A percentile compares a stretch with the other conserved stretches of the same genome.
Conservation (phyloP, 2,113 vertebrate species). For the Chloroceryle aenea region DNA sequence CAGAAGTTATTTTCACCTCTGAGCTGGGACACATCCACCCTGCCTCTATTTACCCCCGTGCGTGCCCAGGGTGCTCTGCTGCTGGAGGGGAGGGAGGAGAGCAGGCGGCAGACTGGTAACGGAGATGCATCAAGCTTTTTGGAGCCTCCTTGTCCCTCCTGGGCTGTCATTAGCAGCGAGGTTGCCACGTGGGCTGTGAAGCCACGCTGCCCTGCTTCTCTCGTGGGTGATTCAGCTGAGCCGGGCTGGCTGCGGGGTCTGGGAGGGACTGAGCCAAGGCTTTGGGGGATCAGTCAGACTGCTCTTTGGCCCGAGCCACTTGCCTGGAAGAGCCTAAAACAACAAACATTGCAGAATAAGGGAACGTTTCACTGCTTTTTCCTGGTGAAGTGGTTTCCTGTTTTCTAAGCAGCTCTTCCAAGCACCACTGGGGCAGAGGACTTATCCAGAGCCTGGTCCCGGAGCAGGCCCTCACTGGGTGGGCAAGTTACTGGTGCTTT, state of each 20-base stretch:
- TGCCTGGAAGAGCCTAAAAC: slow-evolving; percentile 29
- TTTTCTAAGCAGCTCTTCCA: slow-evolving; percentile 39
- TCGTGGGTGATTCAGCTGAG: background rate
- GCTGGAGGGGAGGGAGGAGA: background rate
- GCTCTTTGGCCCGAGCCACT: background rate
- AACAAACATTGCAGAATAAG: slow-evolving; percentile 28
- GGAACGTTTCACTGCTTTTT: background rate
- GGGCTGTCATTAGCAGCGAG: background rate
- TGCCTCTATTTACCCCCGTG: background rate
- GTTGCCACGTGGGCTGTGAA: background rate
- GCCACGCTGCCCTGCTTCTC: slow-evolving; percentile 33
- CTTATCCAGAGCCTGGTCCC: background rate
- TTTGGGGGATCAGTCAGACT: background rate
- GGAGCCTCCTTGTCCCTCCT: background rate
- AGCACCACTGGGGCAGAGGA: slow-evolving; percentile 12
- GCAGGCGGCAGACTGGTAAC: background rate
- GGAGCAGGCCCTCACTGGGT: background rate
- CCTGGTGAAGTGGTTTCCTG: slow-evolving; percentile 38
- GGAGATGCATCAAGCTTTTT: background rate
- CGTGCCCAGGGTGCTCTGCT: background rate
- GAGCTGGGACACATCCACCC: background rate
- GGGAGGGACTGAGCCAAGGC: background rate
- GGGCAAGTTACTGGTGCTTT: background rate
- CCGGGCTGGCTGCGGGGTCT: background rate
- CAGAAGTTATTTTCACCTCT: background rate